Evolutionary conservation across 2,888 invertebrate species (phyloP).

Genomic region (Siphonodentalium dalli): DNA sequence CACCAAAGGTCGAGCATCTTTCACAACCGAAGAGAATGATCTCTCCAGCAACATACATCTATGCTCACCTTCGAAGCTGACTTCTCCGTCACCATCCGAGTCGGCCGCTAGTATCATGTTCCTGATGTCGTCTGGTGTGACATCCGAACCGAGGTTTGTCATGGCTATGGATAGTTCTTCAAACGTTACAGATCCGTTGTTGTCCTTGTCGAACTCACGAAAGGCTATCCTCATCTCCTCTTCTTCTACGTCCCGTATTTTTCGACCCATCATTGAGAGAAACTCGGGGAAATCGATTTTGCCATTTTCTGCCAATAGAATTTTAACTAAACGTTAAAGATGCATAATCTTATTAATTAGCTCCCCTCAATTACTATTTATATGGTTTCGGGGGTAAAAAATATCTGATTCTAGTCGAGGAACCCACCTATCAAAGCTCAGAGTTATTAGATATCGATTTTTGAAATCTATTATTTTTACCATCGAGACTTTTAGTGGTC

Average conservation of each 20-base stretch:
- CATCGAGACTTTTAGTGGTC: too few relatives aligned
- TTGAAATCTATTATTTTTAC: too few relatives aligned
- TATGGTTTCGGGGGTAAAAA: too few relatives aligned
- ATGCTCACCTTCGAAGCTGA: background rate
- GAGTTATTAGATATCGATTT: too few relatives aligned
- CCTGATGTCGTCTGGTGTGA: background rate
- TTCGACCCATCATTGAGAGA: slow-evolving; percentile 36
- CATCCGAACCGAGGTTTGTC: background rate
- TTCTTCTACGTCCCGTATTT: background rate
- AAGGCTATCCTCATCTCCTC: slow-evolving; percentile 2
- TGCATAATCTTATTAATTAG: background rate
- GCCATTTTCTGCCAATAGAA: slow-evolving; percentile 29
- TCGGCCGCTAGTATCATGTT: background rate
- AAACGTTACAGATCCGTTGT: background rate
- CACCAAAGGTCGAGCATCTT: too few relatives aligned
- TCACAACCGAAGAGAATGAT: too few relatives aligned
- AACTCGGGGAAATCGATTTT: slow-evolving; percentile 41
- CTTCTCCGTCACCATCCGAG: slow-evolving; percentile 2
- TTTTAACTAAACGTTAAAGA: background rate
- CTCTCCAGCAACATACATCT: background rate
- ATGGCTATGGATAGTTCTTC: background rate
- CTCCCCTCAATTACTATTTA: background rate
- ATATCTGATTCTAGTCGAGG: too few relatives aligned
- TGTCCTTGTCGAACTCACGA: background rate
- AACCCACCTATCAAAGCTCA: too few relatives aligned